A percentile compares a stretch with the other conserved stretches of the same genome.
Conservation (phyloP, 2,113 vertebrate species). For the Centrocercus urophasianus region DNA sequence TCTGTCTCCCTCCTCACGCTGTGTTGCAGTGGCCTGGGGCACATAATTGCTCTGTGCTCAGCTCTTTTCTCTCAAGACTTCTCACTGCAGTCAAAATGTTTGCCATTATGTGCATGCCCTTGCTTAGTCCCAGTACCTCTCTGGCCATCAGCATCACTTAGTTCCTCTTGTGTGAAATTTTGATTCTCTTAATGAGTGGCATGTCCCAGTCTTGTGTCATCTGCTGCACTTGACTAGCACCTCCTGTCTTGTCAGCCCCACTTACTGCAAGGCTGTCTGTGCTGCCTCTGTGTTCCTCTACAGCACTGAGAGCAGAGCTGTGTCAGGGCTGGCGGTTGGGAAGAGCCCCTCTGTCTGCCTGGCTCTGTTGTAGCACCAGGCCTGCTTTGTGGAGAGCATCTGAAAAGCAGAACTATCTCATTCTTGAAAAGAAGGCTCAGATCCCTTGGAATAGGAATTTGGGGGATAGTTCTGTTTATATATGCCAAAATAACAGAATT, state of each 20-base stretch:
- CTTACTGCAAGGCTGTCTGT: neutral
- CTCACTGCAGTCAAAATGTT: neutral
- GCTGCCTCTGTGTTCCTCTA: neutral
- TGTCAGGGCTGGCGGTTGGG: neutral
- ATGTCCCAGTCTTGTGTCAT: neutral
- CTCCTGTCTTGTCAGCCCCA: neutral
- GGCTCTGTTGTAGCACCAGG: neutral
- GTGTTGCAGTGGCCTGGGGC: neutral
- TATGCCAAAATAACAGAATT: neutral
- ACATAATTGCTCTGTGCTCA: neutral
- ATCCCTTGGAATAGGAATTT: neutral
- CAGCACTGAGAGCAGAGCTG: no score
- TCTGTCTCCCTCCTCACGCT: neutral
- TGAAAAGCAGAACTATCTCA: neutral
- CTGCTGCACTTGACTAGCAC: neutral
- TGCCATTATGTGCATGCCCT: fast-evolving
- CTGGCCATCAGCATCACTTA: neutral
- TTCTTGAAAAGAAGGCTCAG: neutral
- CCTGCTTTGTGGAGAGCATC: neutral
- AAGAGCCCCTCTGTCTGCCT: neutral
- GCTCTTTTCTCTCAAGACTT: neutral
- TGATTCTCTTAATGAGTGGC: neutral
- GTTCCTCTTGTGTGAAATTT: neutral
- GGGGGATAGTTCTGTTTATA: neutral
- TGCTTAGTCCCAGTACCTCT: neutral